These are phyloP conservation scores for Cantharis rustica DNA, from an alignment of 2,888 invertebrate genomes.

Conservation along the genomic window DNA sequence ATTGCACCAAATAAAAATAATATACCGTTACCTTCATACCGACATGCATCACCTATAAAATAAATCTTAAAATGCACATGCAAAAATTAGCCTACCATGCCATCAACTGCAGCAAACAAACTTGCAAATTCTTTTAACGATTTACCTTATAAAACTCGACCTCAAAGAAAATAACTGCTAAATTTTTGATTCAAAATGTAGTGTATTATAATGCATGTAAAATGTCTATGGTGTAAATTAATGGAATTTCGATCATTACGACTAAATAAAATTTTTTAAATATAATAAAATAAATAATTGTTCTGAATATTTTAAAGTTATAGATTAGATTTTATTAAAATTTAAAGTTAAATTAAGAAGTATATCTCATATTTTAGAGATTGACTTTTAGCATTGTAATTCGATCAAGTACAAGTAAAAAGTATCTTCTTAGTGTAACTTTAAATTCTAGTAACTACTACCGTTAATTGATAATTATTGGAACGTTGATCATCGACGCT, in stretches of 20 bases:
- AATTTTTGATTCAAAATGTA: not conserved
- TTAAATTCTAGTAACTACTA: constrained; percentile 32
- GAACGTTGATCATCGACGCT: constrained; percentile 52
- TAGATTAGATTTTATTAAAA: not conserved
- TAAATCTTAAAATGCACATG: constrained; percentile 9
- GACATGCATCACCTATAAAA: constrained; percentile 9
- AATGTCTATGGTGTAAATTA: not conserved
- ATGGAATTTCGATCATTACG: not conserved
- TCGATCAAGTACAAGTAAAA: not conserved
- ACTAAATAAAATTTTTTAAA: no score
- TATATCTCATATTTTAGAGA: not conserved
- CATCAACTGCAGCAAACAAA: not conserved
- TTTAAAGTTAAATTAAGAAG: not conserved
- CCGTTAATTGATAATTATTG: constrained; percentile 54
- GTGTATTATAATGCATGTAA: not conserved
- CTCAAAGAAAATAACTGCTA: not conserved
- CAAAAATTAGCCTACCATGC: constrained; percentile 13
- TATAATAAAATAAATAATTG: not conserved
- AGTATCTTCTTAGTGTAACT: not conserved
- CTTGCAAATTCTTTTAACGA: not conserved
- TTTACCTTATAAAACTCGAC: not conserved
- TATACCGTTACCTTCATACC: not conserved
- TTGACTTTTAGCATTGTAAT: not conserved
- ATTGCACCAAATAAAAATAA: not conserved
- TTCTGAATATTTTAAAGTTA: not conserved